phyloP scores from a whole-genome alignment of 2,888 invertebrate species.

The Phaedon cochleariae region DNA sequence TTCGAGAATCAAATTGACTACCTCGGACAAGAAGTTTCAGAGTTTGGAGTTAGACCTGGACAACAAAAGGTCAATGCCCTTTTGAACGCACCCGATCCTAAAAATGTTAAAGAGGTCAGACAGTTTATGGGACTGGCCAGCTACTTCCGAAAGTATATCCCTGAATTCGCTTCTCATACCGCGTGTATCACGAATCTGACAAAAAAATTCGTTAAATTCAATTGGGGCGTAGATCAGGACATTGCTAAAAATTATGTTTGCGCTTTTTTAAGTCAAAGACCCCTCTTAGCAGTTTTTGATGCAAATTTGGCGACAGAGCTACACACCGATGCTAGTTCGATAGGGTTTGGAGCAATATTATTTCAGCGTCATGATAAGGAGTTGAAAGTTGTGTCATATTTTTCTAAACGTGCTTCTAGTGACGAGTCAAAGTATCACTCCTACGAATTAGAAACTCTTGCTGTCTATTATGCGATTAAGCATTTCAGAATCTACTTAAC shows the following conservation, averaged over 20 bases:
- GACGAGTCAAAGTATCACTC: constrained; percentile 34
- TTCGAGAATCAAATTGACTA: no score
- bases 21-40: no score
- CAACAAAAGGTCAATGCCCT: no score
- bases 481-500: constrained; percentile 21
- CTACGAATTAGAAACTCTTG: constrained; percentile 51
- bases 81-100: background rate
- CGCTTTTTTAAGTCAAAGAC: constrained; percentile 2
- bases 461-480: constrained; percentile 45
- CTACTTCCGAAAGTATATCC: constrained; percentile 29
- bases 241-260: no score
- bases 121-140: constrained; percentile 26
- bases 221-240: no score
- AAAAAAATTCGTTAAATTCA: no score
- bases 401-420: constrained; percentile 4
- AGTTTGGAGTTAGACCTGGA: no score
- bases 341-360: constrained; percentile 24
- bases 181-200: constrained; percentile 12
- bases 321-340: constrained; percentile 40
- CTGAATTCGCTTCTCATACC: constrained; percentile 11
- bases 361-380: background rate
- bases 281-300: constrained; percentile 34
- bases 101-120: constrained; percentile 19
- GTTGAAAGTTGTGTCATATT: constrained; percentile 10
- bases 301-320: constrained; percentile 31